Evolutionary conservation across 2,888 invertebrate species (phyloP).

Genomic region (Tenthredo livida): DNA sequence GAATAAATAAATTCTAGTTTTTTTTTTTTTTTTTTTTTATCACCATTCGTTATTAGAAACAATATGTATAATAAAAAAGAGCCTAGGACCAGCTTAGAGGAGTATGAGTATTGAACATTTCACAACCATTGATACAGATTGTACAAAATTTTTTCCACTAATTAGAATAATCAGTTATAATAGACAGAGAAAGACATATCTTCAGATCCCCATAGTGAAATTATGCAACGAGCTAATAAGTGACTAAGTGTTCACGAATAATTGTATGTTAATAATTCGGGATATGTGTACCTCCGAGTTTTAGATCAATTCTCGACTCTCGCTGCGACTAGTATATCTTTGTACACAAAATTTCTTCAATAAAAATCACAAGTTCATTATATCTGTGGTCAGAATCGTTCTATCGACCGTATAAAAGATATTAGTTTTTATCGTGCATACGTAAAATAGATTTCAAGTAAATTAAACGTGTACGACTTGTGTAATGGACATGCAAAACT

Average conservation of each 20-base stretch:
- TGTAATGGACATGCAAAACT: conserved; percentile 11
- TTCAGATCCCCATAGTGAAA: not conserved
- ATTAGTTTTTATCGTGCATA: not conserved
- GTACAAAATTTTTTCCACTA: not conserved
- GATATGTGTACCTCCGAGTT: not conserved
- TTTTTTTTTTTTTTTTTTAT: too few species aligned
- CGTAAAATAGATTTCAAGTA: not conserved
- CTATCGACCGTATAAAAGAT: not conserved
- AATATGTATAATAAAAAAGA: conserved; percentile 26
- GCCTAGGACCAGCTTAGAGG: conserved; percentile 5
- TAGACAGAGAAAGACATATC: not conserved
- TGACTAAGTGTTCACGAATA: conserved; percentile 4
- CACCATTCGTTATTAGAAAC: conserved; percentile 6
- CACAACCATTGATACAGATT: conserved; percentile 21
- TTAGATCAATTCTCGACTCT: not conserved
- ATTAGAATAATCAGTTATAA: not conserved
- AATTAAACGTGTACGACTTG: conserved; percentile 12
- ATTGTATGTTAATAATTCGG: not conserved
- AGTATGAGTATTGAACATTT: conserved; percentile 23
- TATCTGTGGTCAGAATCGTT: not conserved
- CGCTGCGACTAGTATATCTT: not conserved
- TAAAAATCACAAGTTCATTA: not conserved
- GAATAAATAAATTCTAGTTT: conserved; percentile 23
- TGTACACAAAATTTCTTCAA: not conserved
- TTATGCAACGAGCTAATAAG: conserved; percentile 1